Evolutionary conservation across 35 echinoderm and acorn worm species (phyloP).

Genomic region (Lytechinus pictus): DNA sequence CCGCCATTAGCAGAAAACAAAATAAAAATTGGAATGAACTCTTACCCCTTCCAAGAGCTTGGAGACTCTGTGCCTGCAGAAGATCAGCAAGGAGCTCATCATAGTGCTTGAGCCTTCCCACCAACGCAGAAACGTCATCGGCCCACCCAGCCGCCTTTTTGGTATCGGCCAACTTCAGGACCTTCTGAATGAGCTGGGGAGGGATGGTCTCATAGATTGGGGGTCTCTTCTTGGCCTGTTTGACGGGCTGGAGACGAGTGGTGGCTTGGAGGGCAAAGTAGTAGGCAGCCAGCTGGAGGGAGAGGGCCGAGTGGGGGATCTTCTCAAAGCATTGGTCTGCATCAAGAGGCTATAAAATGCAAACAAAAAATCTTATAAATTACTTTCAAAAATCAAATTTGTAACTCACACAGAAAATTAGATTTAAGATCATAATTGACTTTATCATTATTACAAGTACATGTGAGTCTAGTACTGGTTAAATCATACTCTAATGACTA

Average conservation of each 20-base stretch:
- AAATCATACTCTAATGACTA: too few species aligned
- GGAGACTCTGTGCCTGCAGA: slow-evolving; percentile 86
- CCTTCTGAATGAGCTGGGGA: slow-evolving; percentile 66
- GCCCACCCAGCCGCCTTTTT: slow-evolving; percentile 78
- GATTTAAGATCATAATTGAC: too few species aligned
- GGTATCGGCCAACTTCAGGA: slow-evolving; percentile 63
- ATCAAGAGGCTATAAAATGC: slow-evolving; percentile 71
- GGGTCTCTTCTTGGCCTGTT: slow-evolving; percentile 37
- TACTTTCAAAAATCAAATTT: too few species aligned
- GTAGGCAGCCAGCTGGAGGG: slow-evolving; percentile 87
- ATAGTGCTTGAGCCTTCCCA: slow-evolving; percentile 68
- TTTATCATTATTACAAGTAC: too few species aligned
- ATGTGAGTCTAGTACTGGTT: too few species aligned
- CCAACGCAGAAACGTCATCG: slow-evolving; percentile 54
- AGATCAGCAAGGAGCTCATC: slow-evolving; percentile 85
- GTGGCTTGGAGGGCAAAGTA: slow-evolving; percentile 86
- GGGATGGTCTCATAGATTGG: slow-evolving; percentile 55
- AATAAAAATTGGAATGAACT: neutral
- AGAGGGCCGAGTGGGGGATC: slow-evolving; percentile 80
- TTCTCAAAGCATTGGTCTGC: slow-evolving; percentile 88
- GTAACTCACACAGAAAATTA: too few species aligned
- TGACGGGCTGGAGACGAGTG: slow-evolving; percentile 36
- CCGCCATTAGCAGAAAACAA: neutral
- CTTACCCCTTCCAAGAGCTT: slow-evolving; percentile 85
- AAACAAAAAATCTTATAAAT: too few species aligned